These are phyloP conservation scores for Nymphalis urticae DNA, from an alignment of 2,888 invertebrate species.

Conservation along the genomic window DNA sequence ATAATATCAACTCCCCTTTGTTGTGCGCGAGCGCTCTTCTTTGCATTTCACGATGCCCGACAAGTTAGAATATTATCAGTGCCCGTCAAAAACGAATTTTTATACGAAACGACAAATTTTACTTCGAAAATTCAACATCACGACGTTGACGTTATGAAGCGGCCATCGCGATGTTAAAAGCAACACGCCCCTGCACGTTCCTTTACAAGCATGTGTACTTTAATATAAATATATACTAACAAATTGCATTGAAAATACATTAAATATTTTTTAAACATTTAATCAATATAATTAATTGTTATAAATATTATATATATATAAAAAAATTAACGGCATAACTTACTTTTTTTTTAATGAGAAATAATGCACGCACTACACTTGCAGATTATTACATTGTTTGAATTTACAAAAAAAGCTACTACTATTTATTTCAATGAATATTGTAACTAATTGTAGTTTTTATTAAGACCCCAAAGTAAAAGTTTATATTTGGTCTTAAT, in stretches of 20 bases:
- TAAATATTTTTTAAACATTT: too few relatives aligned
- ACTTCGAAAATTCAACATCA: slow-evolving; percentile 58
- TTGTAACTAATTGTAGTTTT: too few relatives aligned
- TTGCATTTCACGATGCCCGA: slow-evolving; percentile 76
- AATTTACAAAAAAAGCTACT: too few relatives aligned
- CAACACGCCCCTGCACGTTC: slow-evolving; percentile 60
- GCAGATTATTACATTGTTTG: too few relatives aligned
- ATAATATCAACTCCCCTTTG: slow-evolving; percentile 68
- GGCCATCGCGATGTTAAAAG: slow-evolving; percentile 63
- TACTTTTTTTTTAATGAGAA: too few relatives aligned
- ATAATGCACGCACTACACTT: too few relatives aligned
- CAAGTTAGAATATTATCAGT: slow-evolving; percentile 61
- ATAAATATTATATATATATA: too few relatives aligned
- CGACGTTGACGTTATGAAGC: slow-evolving; percentile 66
- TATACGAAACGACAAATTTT: slow-evolving; percentile 59
- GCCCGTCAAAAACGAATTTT: slow-evolving; percentile 53
- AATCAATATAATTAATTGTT: too few relatives aligned
- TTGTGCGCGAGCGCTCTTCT: slow-evolving; percentile 76
- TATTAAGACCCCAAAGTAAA: too few relatives aligned
- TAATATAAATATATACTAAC: background rate
- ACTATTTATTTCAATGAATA: too few relatives aligned
- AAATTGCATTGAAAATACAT: background rate
- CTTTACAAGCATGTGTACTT: slow-evolving; percentile 34
- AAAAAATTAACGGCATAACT: too few relatives aligned
- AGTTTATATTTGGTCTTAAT: too few relatives aligned